Evolutionary conservation across 2,888 invertebrate species (phyloP).

Genomic region (Neocrepidodera transversa): DNA sequence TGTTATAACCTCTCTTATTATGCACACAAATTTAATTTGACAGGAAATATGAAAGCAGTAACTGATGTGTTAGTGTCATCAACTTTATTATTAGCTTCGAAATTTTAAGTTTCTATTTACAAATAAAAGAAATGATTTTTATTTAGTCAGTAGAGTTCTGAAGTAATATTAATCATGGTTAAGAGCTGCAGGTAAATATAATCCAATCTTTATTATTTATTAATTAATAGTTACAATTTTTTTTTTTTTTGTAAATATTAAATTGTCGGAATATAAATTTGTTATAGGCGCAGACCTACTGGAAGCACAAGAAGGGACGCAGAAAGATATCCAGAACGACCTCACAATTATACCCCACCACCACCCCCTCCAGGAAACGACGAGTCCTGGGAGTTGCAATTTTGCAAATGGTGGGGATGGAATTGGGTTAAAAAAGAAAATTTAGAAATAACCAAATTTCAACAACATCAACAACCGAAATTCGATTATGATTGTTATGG

Average conservation of each 20-base stretch:
- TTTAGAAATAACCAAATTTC: not conserved
- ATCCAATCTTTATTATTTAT: too few relatives aligned
- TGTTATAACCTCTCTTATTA: too few relatives aligned
- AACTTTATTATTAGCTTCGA: not conserved
- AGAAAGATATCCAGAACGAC: not conserved
- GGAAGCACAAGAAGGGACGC: not conserved
- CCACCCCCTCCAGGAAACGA: conserved; percentile 43
- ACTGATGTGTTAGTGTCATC: not conserved
- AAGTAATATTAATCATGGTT: too few relatives aligned
- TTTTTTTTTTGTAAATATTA: too few relatives aligned
- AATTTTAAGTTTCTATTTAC: conserved; percentile 1
- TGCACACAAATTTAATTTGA: too few relatives aligned
- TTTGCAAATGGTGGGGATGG: conserved; percentile 50
- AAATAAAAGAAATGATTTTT: not conserved
- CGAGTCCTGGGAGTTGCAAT: conserved; percentile 46
- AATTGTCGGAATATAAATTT: too few relatives aligned
- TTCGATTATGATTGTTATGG: not conserved
- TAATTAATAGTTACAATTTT: too few relatives aligned
- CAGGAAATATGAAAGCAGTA: not conserved
- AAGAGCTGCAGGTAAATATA: too few relatives aligned
- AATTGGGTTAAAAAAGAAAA: conserved; percentile 44
- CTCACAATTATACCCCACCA: conserved; percentile 1
- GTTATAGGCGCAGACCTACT: not conserved
- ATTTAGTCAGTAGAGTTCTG: too few relatives aligned
- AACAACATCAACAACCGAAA: too few relatives aligned